Percentiles rank a stretch among this genome's conserved stretches.
Evolutionary conservation across 2,888 invertebrate genomes (phyloP).

Genomic region (Sarcophaga rosellei): DNA sequence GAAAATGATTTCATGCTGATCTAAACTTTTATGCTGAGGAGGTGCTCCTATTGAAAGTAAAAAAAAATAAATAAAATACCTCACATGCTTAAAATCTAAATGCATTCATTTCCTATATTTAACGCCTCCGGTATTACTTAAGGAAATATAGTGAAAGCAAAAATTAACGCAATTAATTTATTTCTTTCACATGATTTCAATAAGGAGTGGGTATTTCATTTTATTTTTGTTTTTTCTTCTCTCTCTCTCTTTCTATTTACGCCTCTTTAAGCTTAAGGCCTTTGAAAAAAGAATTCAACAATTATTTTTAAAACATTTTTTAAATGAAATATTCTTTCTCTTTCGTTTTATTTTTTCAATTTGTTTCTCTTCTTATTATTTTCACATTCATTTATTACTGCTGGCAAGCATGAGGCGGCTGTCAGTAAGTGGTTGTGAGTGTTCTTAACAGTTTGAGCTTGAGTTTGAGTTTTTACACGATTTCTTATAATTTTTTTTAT

Average conservation of each 20-base stretch:
- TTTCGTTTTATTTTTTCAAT: conserved; percentile 15
- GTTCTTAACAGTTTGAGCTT: conserved; percentile 25
- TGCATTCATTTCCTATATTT: background rate
- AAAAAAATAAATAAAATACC: background rate
- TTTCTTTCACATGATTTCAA: background rate
- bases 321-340: conserved; percentile 41
- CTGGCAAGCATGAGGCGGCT: background rate
- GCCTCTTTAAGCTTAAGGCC: conserved; percentile 40
- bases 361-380: background rate
- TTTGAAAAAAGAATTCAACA: conserved; percentile 44
- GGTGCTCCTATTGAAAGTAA: background rate
- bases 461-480: conserved; percentile 42
- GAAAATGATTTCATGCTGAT: background rate
- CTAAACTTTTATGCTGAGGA: background rate
- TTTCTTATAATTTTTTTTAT: conserved; percentile 10
- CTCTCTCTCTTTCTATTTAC: background rate
- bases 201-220: background rate
- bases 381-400: background rate
- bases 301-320: conserved; percentile 56
- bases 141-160: conserved; percentile 2
- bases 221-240: conserved; percentile 5
- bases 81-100: background rate
- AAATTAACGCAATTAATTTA: conserved; percentile 67
- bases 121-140: conserved; percentile 1
- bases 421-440: conserved; percentile 16